These are phyloP conservation scores for Corvus moneduloides DNA, from an alignment of 2,113 vertebrate species.

Conservation along the genomic window DNA sequence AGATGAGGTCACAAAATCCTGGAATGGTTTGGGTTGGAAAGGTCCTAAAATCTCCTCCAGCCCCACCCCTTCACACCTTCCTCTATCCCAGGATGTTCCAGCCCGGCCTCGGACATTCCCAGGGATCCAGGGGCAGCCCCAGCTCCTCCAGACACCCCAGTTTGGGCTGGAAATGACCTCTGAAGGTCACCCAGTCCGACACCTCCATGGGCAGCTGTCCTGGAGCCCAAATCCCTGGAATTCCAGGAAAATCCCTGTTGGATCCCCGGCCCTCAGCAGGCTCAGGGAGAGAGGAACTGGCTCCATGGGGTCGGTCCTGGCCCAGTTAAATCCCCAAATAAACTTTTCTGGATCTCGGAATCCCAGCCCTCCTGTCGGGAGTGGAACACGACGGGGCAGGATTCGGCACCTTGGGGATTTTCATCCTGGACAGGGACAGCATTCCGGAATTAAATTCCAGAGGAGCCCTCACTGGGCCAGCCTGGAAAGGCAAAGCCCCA, in stretches of 20 bases:
- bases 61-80: too few species aligned
- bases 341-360: not conserved
- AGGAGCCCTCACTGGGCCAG: not conserved
- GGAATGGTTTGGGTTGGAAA: too few species aligned
- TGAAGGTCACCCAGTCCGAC: too few species aligned
- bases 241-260: not conserved
- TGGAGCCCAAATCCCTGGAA: not conserved
- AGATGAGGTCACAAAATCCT: too few species aligned
- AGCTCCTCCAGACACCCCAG: too few species aligned
- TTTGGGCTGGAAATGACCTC: too few species aligned
- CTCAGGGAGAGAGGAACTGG: not conserved
- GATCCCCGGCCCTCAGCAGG: not conserved
- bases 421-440: not conserved
- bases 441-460: not conserved
- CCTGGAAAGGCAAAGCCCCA: not conserved
- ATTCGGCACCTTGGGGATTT: not conserved
- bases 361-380: not conserved
- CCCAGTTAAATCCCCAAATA: not conserved
- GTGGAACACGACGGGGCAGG: too few species aligned
- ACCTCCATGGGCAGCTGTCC: not conserved
- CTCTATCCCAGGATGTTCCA: too few species aligned
- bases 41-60: too few species aligned
- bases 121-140: too few species aligned
- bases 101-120: too few species aligned
- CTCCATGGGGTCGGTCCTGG: not conserved